Base-by-base conservation (phyloP, 2,888 invertebrate genomes). In the Baronia brevicornis region DNA sequence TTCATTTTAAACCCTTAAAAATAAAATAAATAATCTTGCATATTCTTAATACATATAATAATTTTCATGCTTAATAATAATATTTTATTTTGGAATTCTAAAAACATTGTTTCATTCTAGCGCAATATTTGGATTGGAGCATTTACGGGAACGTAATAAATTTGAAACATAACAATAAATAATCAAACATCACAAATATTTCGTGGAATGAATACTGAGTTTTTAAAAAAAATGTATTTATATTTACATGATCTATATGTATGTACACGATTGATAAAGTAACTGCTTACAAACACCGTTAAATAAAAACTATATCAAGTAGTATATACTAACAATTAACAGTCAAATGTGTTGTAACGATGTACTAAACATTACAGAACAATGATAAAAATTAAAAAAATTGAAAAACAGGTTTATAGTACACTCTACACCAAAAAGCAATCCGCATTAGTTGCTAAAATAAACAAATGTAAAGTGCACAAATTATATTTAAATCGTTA, bases 141-240 rank as follows among this genome's bases (percentile, higher is more conserved):
- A 19, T 25, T 15, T 12, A 13, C 10, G 5, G 9, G 9, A 22
- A 13, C 8, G 3, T 9, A 28, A 8, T 8, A 8, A n/a, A 4
- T 28, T 28, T 13, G 33, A 19, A 10, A 17, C 21, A 33, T 22
- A 33, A 11, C 18, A 34, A 34, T 34, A 34, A 24, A 34, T 34
- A 34, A 3, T 21, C n/a, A 34, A 14, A 11, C 11, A 24, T 17
- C 15, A 23, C 17, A 33, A 21, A 21, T n/a, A 35, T 17, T n/a
- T 17, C 20, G 12, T 35, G 35, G 35, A 35, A 35, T 35, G 35
- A 35, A 28, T 28, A 29, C 19, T n/a, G n/a, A n/a, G n/a, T n/a
- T n/a, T 17, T 11, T 11, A 20, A 35, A 17, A 12, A 23, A 17
- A 11, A 22, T 8, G 9, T 15, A 8, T 23, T 22, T 33, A n/a